phyloP scores from a whole-genome alignment of 2,113 vertebrate genomes.

The Microcebus griseorufus region DNA sequence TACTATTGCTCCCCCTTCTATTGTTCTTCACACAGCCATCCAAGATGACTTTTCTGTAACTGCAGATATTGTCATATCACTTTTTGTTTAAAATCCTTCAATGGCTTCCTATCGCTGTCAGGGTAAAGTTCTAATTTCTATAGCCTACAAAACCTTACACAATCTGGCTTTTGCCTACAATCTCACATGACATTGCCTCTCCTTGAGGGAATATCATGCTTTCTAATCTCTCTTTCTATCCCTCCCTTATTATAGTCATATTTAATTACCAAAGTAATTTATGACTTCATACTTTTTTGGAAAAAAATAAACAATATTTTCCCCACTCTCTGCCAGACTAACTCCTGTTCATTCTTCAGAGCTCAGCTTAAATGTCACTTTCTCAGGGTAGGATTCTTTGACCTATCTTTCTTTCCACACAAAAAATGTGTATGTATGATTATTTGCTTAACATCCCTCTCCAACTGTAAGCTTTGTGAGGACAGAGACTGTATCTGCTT shows the following conservation, averaged over 20 bases:
- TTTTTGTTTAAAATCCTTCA: slow-evolving; percentile 12
- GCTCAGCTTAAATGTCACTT: not conserved
- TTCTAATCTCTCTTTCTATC: not conserved
- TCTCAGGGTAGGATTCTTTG: not conserved
- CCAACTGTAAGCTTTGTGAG: not conserved
- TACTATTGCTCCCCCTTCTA: not conserved
- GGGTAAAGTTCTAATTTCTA: slow-evolving; percentile 4
- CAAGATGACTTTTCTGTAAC: slow-evolving; percentile 40
- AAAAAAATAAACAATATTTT: not conserved
- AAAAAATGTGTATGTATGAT: not conserved
- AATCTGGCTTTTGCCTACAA: not conserved
- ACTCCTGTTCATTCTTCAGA: not conserved
- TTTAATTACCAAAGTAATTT: not conserved
- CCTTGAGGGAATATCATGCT: not conserved
- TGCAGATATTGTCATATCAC: not conserved
- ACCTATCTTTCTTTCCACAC: not conserved
- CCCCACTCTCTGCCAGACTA: not conserved
- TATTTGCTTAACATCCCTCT: not conserved
- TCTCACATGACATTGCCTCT: slow-evolving; percentile 20
- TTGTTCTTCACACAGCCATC: not conserved
- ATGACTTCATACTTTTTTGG: not conserved
- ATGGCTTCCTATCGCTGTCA: not conserved
- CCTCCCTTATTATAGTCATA: not conserved
- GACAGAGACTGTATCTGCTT: not conserved
- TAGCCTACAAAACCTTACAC: slow-evolving; percentile 16